Evolutionary conservation across 1,140 invertebrate genomes (phyloP).

Genomic region (Eupeodes corollae): DNA sequence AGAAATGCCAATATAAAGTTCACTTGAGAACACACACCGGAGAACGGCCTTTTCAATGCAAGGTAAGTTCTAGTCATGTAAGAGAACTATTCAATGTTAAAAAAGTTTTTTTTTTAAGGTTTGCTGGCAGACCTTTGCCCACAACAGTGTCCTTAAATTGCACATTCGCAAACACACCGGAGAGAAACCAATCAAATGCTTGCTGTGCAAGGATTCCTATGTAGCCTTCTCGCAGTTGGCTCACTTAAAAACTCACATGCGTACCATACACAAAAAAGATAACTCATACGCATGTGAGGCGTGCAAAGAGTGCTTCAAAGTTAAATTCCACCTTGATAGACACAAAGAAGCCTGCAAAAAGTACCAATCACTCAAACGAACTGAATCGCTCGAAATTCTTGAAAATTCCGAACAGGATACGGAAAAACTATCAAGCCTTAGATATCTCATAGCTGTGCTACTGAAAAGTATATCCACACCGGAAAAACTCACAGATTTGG

Average conservation of each 20-base stretch:
- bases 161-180: conserved; percentile 65
- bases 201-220: conserved; percentile 52
- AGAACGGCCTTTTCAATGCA: conserved; percentile 67
- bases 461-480: conserved; percentile 71
- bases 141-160: conserved; percentile 70
- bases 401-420: conserved; percentile 9
- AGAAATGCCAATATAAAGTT: conserved; percentile 86
- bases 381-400: background rate
- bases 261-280: conserved; percentile 61
- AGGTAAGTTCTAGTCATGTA: conserved; percentile 27
- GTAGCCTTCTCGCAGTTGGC: conserved; percentile 65
- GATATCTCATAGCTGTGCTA: conserved; percentile 63
- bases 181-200: conserved; percentile 71
- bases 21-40: conserved; percentile 86
- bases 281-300: conserved; percentile 59
- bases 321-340: conserved; percentile 55
- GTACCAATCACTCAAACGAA: conserved; percentile 13
- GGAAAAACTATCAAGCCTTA: conserved; percentile 52
- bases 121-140: conserved; percentile 68
- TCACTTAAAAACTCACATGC: conserved; percentile 73
- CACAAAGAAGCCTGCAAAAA: conserved; percentile 27
- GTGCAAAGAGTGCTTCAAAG: conserved; percentile 62
- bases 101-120: conserved; percentile 37
- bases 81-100: too few species aligned
- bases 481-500: conserved; percentile 59